Conservation (phyloP, 2,888 invertebrate species). For the Cerceris ruficornis region DNA sequence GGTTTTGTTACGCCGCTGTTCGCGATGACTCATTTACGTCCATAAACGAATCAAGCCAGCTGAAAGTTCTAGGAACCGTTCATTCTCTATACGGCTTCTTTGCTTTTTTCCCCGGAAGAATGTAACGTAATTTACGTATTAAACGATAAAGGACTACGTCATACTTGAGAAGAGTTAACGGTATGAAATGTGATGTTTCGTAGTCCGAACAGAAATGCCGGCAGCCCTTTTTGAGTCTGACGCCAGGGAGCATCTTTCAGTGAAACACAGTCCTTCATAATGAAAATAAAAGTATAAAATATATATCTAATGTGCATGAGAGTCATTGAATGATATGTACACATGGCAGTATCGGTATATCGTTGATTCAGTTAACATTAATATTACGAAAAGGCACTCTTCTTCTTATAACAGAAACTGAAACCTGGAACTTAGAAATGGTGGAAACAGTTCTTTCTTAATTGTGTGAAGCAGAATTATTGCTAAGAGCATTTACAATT, state of each 20-base stretch:
- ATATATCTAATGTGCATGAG: conserved; percentile 11
- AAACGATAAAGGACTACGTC: conserved; percentile 27
- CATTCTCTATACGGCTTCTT: conserved; percentile 36
- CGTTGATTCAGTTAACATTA: conserved; percentile 6
- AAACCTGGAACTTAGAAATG: not conserved
- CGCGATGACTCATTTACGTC: conserved; percentile 51
- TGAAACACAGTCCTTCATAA: conserved; percentile 37
- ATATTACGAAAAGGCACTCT: not conserved
- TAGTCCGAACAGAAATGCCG: not conserved
- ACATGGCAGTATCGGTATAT: conserved; percentile 24
- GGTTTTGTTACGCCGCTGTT: conserved; percentile 33
- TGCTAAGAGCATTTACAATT: conserved; percentile 10
- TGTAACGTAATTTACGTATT: conserved; percentile 35
- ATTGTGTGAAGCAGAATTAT: not conserved
- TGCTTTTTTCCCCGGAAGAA: conserved; percentile 17
- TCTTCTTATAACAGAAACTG: conserved; percentile 1
- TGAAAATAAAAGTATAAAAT: conserved; percentile 36
- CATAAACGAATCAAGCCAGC: conserved; percentile 27
- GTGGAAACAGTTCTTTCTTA: conserved; percentile 19
- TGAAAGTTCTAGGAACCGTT: conserved; percentile 48
- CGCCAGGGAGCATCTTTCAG: not conserved
- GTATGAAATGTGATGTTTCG: not conserved
- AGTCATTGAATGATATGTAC: conserved; percentile 35
- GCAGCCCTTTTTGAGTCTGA: not conserved
- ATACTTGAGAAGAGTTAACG: conserved; percentile 2